Evolutionary conservation across 2,113 vertebrate species (phyloP).

Genomic region (Neoarius graeffei): DNA sequence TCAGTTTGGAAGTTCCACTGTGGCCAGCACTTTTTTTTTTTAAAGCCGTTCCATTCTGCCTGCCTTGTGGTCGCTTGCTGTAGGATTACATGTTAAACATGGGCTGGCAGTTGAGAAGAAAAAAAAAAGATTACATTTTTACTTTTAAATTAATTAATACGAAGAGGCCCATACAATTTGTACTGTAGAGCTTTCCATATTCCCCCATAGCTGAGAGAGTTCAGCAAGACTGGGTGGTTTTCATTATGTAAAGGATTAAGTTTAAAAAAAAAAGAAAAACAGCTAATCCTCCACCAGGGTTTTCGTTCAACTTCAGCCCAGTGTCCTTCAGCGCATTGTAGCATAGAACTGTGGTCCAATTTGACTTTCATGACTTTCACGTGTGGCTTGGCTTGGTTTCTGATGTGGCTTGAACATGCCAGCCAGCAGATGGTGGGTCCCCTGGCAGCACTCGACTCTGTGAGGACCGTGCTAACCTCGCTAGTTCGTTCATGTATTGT

Average conservation of each 20-base stretch:
- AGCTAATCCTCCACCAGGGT: constrained; percentile 17
- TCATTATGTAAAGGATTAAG: background rate
- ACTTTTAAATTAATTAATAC: background rate
- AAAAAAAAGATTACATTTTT: background rate
- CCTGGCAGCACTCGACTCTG: constrained; percentile 51
- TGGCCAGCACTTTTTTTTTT: background rate
- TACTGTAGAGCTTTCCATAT: background rate
- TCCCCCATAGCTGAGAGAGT: too few relatives aligned
- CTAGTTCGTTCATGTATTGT: constrained; percentile 59
- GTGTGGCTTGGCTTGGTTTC: constrained; percentile 65
- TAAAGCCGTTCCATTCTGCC: background rate
- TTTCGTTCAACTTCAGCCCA: constrained; percentile 26
- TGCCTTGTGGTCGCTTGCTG: background rate
- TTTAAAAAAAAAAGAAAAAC: background rate
- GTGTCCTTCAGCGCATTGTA: constrained; percentile 40
- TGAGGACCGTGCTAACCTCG: constrained; percentile 54
- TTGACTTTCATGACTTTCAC: constrained; percentile 66
- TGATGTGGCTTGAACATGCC: constrained; percentile 69
- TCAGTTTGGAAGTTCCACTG: background rate
- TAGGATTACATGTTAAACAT: background rate
- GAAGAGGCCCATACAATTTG: background rate
- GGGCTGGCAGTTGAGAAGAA: background rate
- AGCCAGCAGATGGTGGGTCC: constrained; percentile 72
- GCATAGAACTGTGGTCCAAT: constrained; percentile 53
- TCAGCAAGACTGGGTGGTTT: background rate